These are phyloP conservation scores for Aphelocoma coerulescens DNA, from an alignment of 2,113 vertebrate species.

Conservation along the genomic window DNA sequence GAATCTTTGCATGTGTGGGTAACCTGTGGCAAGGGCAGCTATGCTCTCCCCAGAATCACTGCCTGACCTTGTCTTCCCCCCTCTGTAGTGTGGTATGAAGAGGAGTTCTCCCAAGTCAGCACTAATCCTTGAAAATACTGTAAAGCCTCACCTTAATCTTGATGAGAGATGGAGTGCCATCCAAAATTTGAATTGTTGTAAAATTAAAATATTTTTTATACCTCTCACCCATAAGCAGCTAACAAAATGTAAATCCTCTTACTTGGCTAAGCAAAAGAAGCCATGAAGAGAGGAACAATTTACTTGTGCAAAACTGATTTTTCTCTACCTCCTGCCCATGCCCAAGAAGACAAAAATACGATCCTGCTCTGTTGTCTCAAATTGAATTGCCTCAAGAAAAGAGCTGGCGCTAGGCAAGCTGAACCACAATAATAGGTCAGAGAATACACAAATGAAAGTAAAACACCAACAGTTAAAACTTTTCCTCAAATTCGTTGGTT, in stretches of 20 bases:
- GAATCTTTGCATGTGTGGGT: background rate
- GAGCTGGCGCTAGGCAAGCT: background rate
- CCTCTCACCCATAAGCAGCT: background rate
- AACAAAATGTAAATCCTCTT: background rate
- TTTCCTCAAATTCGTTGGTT: background rate
- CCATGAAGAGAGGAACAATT: background rate
- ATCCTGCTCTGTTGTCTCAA: background rate
- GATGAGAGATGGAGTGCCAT: background rate
- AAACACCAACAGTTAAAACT: background rate
- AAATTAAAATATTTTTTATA: background rate
- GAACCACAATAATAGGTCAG: background rate
- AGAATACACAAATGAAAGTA: background rate
- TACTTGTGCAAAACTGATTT: background rate
- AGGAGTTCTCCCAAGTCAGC: background rate
- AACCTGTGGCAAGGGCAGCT: background rate
- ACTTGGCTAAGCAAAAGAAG: background rate
- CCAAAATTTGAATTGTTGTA: background rate
- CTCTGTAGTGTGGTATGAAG: fast-evolving
- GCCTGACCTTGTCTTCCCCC: background rate
- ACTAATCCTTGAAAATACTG: background rate
- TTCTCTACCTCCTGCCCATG: background rate
- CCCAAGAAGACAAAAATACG: background rate
- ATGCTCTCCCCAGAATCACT: background rate
- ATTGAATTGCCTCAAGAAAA: background rate
- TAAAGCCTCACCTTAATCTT: background rate